Evolutionary conservation across 1,140 invertebrate genomes (phyloP).

Genomic region (Brachionus rotundiformis): DNA sequence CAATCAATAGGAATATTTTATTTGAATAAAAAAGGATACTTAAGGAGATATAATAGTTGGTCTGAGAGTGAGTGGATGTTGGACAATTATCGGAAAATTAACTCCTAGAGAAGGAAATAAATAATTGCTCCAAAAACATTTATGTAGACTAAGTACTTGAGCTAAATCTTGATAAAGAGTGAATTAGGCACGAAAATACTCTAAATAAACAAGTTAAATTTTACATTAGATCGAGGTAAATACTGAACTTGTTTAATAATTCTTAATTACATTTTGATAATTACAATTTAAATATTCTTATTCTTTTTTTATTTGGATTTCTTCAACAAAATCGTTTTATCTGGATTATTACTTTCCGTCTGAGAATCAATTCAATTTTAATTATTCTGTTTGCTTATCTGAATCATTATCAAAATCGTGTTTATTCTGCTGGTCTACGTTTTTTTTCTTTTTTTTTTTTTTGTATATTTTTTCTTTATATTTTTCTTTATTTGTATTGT

Average conservation of each 20-base stretch:
- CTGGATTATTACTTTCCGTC: constrained; percentile 41
- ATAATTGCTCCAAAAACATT: constrained; percentile 10
- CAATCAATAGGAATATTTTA: neutral
- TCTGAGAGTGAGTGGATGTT: neutral
- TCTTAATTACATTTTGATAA: neutral
- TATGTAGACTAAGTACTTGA: neutral
- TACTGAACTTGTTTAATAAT: neutral
- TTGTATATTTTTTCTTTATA: neutral
- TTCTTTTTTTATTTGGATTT: neutral
- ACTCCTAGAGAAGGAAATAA: neutral
- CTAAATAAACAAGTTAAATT: constrained; percentile 32
- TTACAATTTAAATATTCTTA: neutral
- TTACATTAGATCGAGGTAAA: constrained; percentile 20
- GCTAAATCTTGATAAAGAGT: constrained; percentile 34
- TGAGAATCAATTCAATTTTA: constrained; percentile 41
- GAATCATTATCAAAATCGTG: constrained; percentile 38
- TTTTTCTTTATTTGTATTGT: constrained; percentile 1
- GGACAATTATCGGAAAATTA: constrained; percentile 8
- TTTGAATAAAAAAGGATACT: neutral
- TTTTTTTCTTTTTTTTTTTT: too few species aligned
- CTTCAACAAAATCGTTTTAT: constrained; percentile 25
- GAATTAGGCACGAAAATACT: constrained; percentile 11
- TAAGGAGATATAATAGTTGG: neutral
- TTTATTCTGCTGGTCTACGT: constrained; percentile 28
- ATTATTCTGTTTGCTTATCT: constrained; percentile 47